Conservation (phyloP, 2,888 invertebrate genomes). For the Hemistola chrysoprasaria region DNA sequence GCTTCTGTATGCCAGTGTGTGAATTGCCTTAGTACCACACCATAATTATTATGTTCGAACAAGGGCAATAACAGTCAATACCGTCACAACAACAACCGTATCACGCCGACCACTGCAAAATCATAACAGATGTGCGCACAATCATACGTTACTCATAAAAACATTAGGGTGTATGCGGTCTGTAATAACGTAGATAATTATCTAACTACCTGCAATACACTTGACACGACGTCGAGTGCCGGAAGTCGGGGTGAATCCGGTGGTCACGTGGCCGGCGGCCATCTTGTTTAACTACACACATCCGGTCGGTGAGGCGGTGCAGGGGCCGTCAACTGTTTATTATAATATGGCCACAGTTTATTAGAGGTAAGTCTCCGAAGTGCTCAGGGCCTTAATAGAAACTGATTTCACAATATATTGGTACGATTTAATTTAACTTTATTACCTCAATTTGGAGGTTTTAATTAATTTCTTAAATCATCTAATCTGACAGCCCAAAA, state of each 20-base stretch:
- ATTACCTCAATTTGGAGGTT: too few relatives aligned
- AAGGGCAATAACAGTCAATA: slow-evolving; percentile 8
- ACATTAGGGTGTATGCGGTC: slow-evolving; percentile 42
- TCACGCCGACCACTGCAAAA: slow-evolving; percentile 34
- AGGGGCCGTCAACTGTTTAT: slow-evolving; percentile 57
- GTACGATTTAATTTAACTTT: too few relatives aligned
- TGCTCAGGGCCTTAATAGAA: too few relatives aligned
- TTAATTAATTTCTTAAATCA: too few relatives aligned
- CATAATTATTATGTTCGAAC: neutral
- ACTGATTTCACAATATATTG: too few relatives aligned
- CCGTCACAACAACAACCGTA: slow-evolving; percentile 4
- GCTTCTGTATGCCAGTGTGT: too few relatives aligned
- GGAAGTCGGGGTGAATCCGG: slow-evolving; percentile 77
- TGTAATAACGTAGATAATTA: slow-evolving; percentile 62
- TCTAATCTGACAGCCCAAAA: too few relatives aligned
- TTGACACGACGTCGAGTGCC: slow-evolving; percentile 74
- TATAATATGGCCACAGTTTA: too few relatives aligned
- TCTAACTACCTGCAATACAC: slow-evolving; percentile 73
- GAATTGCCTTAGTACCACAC: too few relatives aligned
- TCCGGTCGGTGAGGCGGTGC: slow-evolving; percentile 61
- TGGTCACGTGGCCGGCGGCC: slow-evolving; percentile 74
- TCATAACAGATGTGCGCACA: slow-evolving; percentile 68
- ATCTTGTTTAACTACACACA: slow-evolving; percentile 76
- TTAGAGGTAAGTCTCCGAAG: too few relatives aligned
- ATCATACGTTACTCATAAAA: slow-evolving; percentile 51